A percentile compares a stretch with the other conserved stretches of the same genome.
These are phyloP conservation scores for Heliconius ismenius DNA, from an alignment of 2,888 invertebrate genomes.

Conservation along the genomic window DNA sequence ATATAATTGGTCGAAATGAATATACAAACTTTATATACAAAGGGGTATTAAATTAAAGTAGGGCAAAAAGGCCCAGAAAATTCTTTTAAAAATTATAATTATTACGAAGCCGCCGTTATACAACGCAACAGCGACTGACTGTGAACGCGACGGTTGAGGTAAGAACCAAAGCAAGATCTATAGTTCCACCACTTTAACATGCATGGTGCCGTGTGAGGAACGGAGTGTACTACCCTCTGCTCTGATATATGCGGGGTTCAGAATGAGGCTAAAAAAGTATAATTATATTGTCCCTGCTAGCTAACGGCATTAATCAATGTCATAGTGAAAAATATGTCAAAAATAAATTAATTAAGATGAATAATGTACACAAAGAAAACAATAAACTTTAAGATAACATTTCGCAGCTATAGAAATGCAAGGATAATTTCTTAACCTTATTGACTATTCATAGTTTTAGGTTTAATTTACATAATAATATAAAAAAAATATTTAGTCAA, in stretches of 20 bases:
- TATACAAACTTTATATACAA: too few relatives aligned
- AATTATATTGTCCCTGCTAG: not conserved
- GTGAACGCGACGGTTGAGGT: not conserved
- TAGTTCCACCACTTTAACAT: too few relatives aligned
- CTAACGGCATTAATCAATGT: not conserved
- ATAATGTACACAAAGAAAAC: slow-evolving; percentile 8
- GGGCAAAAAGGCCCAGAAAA: not conserved
- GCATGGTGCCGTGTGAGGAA: too few relatives aligned
- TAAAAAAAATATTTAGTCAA: slow-evolving; percentile 20
- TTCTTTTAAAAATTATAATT: not conserved
- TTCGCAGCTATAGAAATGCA: slow-evolving; percentile 22
- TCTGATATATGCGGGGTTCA: too few relatives aligned
- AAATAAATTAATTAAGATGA: not conserved
- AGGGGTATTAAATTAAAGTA: not conserved
- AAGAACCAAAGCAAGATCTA: too few relatives aligned
- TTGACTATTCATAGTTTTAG: slow-evolving; percentile 1
- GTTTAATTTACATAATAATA: not conserved
- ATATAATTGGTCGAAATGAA: too few relatives aligned
- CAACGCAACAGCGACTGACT: not conserved
- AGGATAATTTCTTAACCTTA: slow-evolving; percentile 12
- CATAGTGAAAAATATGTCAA: not conserved
- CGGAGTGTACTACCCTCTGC: too few relatives aligned
- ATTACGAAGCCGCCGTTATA: too few relatives aligned
- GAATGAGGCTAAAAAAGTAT: not conserved
- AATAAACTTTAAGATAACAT: not conserved